Conservation (phyloP, 2,888 invertebrate species). For the Mesorhabditis sp. region DNA sequence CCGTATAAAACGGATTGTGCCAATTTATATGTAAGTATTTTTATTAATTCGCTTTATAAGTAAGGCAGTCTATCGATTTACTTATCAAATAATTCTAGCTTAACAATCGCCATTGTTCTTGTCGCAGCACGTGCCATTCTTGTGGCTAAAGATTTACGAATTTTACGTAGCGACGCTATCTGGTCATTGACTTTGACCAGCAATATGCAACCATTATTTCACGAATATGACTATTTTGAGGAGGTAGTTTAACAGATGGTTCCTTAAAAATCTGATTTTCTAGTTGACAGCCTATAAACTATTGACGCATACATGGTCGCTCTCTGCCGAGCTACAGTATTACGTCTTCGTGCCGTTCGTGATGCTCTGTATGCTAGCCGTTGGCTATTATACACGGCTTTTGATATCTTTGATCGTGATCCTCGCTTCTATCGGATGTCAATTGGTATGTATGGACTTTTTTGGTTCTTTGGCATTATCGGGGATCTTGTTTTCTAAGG, state of each 20-base stretch:
- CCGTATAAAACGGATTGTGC: neutral
- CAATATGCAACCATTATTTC: neutral
- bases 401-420: neutral
- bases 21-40: neutral
- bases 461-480: neutral
- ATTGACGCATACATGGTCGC: neutral
- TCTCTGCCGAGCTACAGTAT: neutral
- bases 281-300: neutral
- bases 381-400: neutral
- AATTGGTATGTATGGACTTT: neutral
- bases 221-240: constrained; percentile 3
- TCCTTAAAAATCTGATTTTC: neutral
- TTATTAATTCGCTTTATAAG: too few relatives aligned
- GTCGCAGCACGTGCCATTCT: neutral
- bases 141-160: neutral
- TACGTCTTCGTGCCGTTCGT: neutral
- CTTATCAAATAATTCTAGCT: neutral
- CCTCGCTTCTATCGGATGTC: neutral
- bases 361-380: neutral
- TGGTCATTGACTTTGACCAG: neutral
- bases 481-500: too few relatives aligned
- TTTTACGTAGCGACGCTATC: neutral
- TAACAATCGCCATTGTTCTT: neutral
- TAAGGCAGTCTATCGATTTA: too few relatives aligned
- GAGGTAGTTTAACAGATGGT: neutral